Evolutionary conservation across 2,113 vertebrate species (phyloP).

Genomic region (Paralichthys olivaceus): DNA sequence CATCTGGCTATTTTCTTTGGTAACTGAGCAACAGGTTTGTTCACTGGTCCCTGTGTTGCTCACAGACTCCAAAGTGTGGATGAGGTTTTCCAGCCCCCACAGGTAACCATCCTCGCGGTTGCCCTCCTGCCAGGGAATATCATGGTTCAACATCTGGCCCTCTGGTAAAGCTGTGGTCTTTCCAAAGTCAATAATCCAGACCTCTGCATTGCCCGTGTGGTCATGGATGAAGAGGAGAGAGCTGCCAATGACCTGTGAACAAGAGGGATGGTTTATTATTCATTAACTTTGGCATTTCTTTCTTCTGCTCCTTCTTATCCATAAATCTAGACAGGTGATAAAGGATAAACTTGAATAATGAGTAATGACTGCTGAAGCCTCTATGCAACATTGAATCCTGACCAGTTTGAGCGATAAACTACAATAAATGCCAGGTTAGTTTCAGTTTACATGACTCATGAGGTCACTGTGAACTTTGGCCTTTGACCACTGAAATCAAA

Average conservation of each 20-base stretch:
- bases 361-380: too few relatives aligned
- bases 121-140: slow-evolving; percentile 93
- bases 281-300: not conserved
- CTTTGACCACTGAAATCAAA: too few relatives aligned
- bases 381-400: too few relatives aligned
- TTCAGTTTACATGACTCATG: too few relatives aligned
- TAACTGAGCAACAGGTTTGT: slow-evolving; percentile 14
- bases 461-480: too few relatives aligned
- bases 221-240: slow-evolving; percentile 98
- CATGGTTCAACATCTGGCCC: slow-evolving; percentile 89
- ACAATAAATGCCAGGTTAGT: too few relatives aligned
- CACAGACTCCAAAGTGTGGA: slow-evolving; percentile 76
- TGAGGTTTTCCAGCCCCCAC: slow-evolving; percentile 94
- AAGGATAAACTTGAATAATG: not conserved
- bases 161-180: slow-evolving; percentile 92
- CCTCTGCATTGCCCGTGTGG: slow-evolving; percentile 87
- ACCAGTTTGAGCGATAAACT: too few relatives aligned
- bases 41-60: not conserved
- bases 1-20: slow-evolving; percentile 35
- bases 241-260: slow-evolving; percentile 91
- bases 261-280: not conserved
- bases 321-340: not conserved
- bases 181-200: slow-evolving; percentile 99
- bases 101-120: slow-evolving; percentile 98
- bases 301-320: not conserved